These are phyloP conservation scores for Theristicus caerulescens DNA, from an alignment of 2,113 vertebrate species.

Conservation along the genomic window DNA sequence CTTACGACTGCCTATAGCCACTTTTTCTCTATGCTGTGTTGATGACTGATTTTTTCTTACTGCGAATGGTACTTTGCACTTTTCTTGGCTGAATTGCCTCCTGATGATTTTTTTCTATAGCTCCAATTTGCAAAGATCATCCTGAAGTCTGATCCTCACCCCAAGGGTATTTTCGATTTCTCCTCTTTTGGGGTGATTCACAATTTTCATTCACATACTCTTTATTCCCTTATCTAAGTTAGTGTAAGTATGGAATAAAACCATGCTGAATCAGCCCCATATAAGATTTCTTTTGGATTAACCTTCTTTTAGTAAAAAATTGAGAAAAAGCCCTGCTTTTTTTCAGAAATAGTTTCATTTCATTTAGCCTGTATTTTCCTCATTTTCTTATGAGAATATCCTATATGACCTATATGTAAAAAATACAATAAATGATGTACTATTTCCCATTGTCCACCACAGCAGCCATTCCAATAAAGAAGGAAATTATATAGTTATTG, in stretches of 20 bases:
- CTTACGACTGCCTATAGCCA: neutral
- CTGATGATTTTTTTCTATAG: neutral
- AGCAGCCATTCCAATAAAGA: neutral
- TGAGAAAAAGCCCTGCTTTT: accelerated
- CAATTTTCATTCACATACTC: neutral
- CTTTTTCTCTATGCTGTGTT: neutral
- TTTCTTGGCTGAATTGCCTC: neutral
- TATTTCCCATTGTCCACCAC: neutral
- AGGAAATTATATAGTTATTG: neutral
- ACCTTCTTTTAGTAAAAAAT: neutral
- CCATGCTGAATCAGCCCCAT: accelerated
- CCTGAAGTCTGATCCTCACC: neutral
- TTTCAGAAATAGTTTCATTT: neutral
- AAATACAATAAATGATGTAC: neutral
- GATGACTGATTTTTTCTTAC: neutral
- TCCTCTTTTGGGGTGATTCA: neutral
- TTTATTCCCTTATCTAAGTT: neutral
- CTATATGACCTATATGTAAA: neutral
- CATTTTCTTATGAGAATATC: neutral
- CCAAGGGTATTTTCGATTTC: neutral
- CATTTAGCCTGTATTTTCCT: neutral
- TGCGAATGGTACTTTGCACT: neutral
- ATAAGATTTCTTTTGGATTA: neutral
- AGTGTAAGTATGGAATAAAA: neutral
- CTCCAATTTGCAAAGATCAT: neutral